Evolutionary conservation across 2,113 vertebrate genomes (phyloP), one percentile per base, ranked within the genome.

Genomic region (Myotis davidii): DNA sequence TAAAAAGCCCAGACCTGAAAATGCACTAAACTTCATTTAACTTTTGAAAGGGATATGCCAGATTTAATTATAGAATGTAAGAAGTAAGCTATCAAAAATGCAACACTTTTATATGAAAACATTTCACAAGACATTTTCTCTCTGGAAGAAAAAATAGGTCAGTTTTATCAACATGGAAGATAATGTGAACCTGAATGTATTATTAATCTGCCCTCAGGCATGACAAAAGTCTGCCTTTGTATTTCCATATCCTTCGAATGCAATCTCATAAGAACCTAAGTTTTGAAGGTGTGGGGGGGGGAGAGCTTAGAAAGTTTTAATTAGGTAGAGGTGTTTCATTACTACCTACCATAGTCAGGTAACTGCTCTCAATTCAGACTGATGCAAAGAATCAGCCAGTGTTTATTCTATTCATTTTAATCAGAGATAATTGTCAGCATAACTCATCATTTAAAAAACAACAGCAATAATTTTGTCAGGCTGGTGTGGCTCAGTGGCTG

Each of bases 171-270:
- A 90, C 85, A 70, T 86, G 73, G 94, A 97, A 96, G 96, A 92
- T 1, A 6, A 97, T 94, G 45, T 0, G 1, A 97, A 97, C 93
- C 92, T 52, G 94, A 94, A 97, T 98, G 88, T 73, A 96, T 98
- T 97, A 98, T 96, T 98, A 98, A 98, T 96, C 90, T 97, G 76
- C 94, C 95, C 93, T 97, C 67, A 94, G 94, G 96, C 90, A 69
- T 1, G 86, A 78, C 85, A 74, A 90, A 94, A 97, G 5, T 7
- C 37, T 87, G 52, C 64, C 93, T 94, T 0, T 42, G 59, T 87
- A 64, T 91, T 97, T 93, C 95, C 78, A 96, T 45, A 95, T 2
- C 95, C 45, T 96, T 94, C 95, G 96, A 97, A 97, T 97, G 92
- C 96, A 94, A 94, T 88, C 25, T 17, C 86, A 61, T 69, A 59